These are phyloP conservation scores for Bos indicus DNA, from an alignment of 2,113 vertebrate species.

Conservation along the genomic window DNA sequence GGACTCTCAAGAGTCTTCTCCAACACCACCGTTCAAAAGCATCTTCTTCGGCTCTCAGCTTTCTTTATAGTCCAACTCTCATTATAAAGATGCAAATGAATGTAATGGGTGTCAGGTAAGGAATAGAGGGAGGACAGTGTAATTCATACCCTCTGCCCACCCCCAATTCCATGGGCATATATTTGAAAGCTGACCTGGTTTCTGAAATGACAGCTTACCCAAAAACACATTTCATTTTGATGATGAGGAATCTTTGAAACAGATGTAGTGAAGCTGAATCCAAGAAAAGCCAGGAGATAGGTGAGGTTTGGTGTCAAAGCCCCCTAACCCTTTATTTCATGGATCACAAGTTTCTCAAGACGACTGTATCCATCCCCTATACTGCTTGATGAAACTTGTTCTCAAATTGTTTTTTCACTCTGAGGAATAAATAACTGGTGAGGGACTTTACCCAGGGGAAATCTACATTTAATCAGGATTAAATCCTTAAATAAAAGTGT, in stretches of 20 bases:
- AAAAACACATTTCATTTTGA: not conserved
- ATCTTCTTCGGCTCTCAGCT: not conserved
- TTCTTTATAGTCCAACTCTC: not conserved
- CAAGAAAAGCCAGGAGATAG: not conserved
- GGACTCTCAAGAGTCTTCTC: not conserved
- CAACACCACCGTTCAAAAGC: not conserved
- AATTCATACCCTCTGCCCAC: not conserved
- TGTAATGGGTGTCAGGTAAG: not conserved
- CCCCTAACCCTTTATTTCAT: not conserved
- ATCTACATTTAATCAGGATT: not conserved
- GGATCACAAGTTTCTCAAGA: not conserved
- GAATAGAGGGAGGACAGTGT: not conserved
- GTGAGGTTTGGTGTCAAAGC: not conserved
- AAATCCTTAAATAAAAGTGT: not conserved
- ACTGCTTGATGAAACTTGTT: not conserved
- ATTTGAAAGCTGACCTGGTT: not conserved
- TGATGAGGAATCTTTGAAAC: not conserved
- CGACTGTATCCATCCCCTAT: not conserved
- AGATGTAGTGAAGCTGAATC: not conserved
- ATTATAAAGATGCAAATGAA: not conserved
- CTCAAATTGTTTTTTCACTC: not conserved
- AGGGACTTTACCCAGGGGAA: not conserved
- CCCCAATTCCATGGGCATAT: not conserved
- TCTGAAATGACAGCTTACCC: not conserved
- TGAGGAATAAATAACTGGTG: conserved; percentile 1